Percentiles rank a stretch among this genome's conserved stretches.
phyloP scores from a whole-genome alignment of 2,113 vertebrate genomes.

The Phylloscopus whistleri region DNA sequence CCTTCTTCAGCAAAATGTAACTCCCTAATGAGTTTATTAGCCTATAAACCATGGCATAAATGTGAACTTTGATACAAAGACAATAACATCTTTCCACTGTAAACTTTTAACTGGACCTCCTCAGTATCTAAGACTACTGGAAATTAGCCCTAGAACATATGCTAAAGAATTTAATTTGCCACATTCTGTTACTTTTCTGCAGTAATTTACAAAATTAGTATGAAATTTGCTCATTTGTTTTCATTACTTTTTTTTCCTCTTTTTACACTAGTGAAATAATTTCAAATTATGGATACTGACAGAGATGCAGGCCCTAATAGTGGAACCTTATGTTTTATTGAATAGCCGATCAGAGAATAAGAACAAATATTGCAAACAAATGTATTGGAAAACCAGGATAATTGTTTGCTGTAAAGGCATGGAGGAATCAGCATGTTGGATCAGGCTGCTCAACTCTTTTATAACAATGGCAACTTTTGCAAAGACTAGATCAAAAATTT shows the following conservation, averaged over 20 bases:
- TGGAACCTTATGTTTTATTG: neutral
- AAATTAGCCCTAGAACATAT: neutral
- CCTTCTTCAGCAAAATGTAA: slow-evolving; percentile 51
- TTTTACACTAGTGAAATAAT: neutral
- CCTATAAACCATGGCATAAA: slow-evolving; percentile 44
- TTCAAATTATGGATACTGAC: neutral
- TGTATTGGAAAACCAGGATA: neutral
- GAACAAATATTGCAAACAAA: neutral
- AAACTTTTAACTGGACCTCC: slow-evolving; percentile 1
- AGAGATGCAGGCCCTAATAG: neutral
- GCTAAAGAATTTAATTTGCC: neutral
- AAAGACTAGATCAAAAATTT: neutral
- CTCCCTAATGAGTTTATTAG: slow-evolving; percentile 55
- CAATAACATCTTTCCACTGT: slow-evolving; percentile 8
- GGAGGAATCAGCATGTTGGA: fast-evolving
- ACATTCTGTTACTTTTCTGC: neutral
- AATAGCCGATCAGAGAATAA: neutral
- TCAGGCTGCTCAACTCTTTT: neutral
- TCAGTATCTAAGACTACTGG: neutral
- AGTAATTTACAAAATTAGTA: neutral
- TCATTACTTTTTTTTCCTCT: neutral
- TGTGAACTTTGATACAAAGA: slow-evolving; percentile 52
- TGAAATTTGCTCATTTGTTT: neutral
- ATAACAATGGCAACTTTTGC: neutral
- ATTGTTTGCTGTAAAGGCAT: neutral